These are phyloP conservation scores for Pitta sordida DNA, from an alignment of 2,113 vertebrate species.

Conservation along the genomic window DNA sequence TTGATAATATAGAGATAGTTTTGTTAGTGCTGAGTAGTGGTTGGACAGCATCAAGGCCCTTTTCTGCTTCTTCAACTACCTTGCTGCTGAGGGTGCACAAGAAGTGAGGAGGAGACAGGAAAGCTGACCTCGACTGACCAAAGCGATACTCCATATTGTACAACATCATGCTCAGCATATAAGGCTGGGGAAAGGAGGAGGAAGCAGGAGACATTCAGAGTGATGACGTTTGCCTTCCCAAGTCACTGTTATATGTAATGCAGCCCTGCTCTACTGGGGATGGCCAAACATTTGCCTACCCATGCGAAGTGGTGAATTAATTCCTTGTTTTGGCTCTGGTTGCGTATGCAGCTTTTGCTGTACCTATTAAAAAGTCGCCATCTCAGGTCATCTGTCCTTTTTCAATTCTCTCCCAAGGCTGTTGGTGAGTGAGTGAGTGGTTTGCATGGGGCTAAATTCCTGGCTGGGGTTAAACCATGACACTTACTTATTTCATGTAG, in stretches of 20 bases:
- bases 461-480: background rate
- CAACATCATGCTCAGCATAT: background rate
- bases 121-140: background rate
- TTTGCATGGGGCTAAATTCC: background rate
- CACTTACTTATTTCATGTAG: background rate
- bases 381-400: background rate
- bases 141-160: background rate
- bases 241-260: fast-evolving
- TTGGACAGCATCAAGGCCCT: background rate
- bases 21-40: background rate
- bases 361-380: background rate
- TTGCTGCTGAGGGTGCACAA: background rate
- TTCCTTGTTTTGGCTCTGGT: background rate
- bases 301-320: fast-evolving
- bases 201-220: background rate
- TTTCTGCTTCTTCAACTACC: background rate
- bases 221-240: background rate
- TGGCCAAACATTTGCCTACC: background rate
- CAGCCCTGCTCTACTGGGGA: background rate
- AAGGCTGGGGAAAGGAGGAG: background rate
- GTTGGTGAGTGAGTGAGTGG: background rate
- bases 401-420: background rate
- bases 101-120: background rate
- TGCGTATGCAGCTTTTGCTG: background rate
- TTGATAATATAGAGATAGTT: background rate